Evolutionary conservation across 2,797 vertebrate genomes (phyloP), one percentile per base, ranked within the genome.

Genomic region (Scyliorhinus canicula): DNA sequence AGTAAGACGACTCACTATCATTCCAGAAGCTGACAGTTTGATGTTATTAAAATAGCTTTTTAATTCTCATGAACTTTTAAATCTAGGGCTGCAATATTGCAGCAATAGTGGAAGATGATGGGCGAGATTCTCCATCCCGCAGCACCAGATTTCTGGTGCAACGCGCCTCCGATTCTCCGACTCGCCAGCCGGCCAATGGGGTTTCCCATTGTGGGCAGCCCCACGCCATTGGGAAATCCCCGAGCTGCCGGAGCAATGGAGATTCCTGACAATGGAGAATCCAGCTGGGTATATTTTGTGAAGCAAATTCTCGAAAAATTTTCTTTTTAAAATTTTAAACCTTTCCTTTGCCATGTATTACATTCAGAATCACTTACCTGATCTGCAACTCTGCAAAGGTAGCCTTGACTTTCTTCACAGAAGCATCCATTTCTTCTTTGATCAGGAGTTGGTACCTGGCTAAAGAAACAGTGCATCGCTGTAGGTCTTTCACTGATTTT

Each of bases 351-450:
- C 40, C 14, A 26, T 35, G 0, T 35, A 57, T 93, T 52, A 52
- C 35, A 93, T 7, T 63, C 6, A 6, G 40, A 93, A 95, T 95
- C 95, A 96, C 97, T 96, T 96, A 98, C 97, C 97, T 97, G 96
- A 96, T 97, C 95, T 98, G 97, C 94, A 98, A 95, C 93, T 98
- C 97, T 35, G 97, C 97, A 96, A 98, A 98, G 67, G 97, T 97
- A 67, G 97, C 97, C 97, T 98, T 98, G 96, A 98, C 98, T 95
- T 98, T 98, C 97, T 97, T 98, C 95, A 98, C 97, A 0, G 97
- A 98, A 95, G 96, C 97, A 96, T 98, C 97, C 91, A 97, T 97
- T 95, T 98, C 97, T 86, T 98, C 97, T 96, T 98, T 98, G 96
- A 98, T 96, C 97, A 97, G 98, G 95, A 97, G 95, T 0, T 97